Evolutionary conservation across 1,140 invertebrate genomes (phyloP), one percentile per base, ranked within the genome.

Genomic region (Drosophila baimaii): DNA sequence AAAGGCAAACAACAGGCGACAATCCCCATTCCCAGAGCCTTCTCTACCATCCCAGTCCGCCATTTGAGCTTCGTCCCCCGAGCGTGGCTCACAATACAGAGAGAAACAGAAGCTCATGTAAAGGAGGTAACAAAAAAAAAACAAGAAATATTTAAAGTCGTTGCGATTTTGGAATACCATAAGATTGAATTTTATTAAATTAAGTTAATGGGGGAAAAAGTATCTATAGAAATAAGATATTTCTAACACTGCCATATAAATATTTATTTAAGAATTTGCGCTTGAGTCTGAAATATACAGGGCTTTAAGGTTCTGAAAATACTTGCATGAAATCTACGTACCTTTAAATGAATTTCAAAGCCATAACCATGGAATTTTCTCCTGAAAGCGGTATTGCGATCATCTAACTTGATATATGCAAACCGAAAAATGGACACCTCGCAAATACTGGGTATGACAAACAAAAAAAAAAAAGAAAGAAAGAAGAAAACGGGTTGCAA

Each of bases 401-500:
- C 43, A 39, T 62, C 41, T 39, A 23, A 41, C 59, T 49, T 49
- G 19, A 51, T 49, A 29, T 41, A 37, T 49, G 1, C 19, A 31
- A 65, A 51, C 31, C 23, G 29, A 41, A 49, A 39, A 49, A 10
- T 4, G 15, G n/a, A 33, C 44, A 61, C 44, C 25, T 19, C 33
- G 13, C 41, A 23, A 55, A 15, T 52, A 54, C 39, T 41, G 78
- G 69, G 69, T 71, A 81, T 56, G 64, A 25, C 43, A 46, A 56
- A 35, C 44, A 46, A 25, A 52, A 56, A 43, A 37, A 37, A 59
- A 29, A 39, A 43, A 19, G 17, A 39, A 43, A 19, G 17, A 51
- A 52, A 58, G 31, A 52, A 23, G 9, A 70, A 19, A 73, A 69
- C 23, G 63, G 69, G 49, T 88, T 44, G 64, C 76, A 71, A 88